Percentiles rank a stretch among this genome's conserved stretches.
These are phyloP conservation scores for Eulimnadia texana DNA, from an alignment of 1,140 invertebrate species.

Conservation along the genomic window DNA sequence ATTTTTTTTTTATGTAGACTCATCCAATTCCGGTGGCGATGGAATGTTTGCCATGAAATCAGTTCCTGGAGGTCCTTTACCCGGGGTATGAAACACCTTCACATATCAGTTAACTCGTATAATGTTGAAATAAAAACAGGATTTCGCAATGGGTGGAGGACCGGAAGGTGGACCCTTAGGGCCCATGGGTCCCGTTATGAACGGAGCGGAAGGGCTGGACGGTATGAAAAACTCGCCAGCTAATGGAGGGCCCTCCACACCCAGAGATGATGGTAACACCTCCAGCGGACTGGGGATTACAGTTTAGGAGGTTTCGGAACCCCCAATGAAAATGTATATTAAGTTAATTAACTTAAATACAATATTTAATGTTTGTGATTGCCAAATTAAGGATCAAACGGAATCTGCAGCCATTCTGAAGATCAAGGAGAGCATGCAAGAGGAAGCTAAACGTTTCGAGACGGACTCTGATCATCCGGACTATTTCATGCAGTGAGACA, in stretches of 20 bases:
- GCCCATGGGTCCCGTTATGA: conserved; percentile 63
- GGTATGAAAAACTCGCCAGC: conserved; percentile 95
- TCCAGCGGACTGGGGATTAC: conserved; percentile 73
- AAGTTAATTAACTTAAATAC: no score
- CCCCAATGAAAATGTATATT: conserved; percentile 56
- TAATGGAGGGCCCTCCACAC: conserved; percentile 73
- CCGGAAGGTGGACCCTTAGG: conserved; percentile 54
- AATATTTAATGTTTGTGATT: neutral
- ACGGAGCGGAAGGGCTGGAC: conserved; percentile 74
- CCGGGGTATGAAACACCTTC: conserved; percentile 42
- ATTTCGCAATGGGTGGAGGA: conserved; percentile 53
- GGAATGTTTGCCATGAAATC: conserved; percentile 97
- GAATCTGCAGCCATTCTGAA: conserved; percentile 97
- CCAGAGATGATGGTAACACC: conserved; percentile 54
- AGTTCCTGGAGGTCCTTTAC: conserved; percentile 63
- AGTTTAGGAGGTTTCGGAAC: conserved; percentile 72
- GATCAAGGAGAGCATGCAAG: conserved; percentile 99
- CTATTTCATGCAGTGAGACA: conserved; percentile 80
- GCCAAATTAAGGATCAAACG: conserved; percentile 76
- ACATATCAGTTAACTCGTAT: no score
- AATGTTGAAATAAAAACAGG: no score
- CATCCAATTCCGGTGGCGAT: conserved; percentile 62
- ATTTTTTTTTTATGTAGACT: conserved; percentile 32
- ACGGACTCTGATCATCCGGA: conserved; percentile 94
- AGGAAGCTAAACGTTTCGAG: conserved; percentile 98